Conservation (phyloP, 2,113 vertebrate species). For the Neofelis nebulosa region DNA sequence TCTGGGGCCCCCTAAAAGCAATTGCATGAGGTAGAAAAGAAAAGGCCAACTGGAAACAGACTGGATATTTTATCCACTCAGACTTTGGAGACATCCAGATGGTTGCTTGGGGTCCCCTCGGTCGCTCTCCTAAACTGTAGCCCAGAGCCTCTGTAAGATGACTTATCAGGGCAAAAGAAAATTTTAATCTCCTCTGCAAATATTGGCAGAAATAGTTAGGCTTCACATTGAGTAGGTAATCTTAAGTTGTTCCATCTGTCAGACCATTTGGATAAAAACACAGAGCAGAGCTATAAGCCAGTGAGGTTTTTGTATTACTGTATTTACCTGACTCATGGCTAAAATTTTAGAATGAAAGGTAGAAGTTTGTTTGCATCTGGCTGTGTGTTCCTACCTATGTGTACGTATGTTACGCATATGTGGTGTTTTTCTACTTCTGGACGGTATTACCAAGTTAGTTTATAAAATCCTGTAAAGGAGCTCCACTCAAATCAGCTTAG, state of each 20-base stretch:
- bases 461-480: background rate
- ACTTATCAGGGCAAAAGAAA: background rate
- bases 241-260: background rate
- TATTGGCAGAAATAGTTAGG: background rate
- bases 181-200: background rate
- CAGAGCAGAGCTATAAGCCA: background rate
- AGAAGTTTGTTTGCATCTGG: background rate
- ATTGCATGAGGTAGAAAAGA: background rate
- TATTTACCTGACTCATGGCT: background rate
- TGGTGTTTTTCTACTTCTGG: background rate
- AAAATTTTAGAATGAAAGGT: background rate
- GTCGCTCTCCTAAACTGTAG: background rate
- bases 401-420: background rate
- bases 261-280: background rate
- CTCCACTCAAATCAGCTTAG: background rate
- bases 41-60: background rate
- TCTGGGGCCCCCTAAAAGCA: background rate
- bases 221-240: background rate
- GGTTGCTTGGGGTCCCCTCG: background rate
- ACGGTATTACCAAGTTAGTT: background rate
- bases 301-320: background rate
- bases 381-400: background rate
- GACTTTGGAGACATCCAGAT: background rate
- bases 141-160: background rate
- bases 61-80: background rate